phyloP scores from a whole-genome alignment of 2,797 vertebrate genomes.

The Sebastes jordani region DNA sequence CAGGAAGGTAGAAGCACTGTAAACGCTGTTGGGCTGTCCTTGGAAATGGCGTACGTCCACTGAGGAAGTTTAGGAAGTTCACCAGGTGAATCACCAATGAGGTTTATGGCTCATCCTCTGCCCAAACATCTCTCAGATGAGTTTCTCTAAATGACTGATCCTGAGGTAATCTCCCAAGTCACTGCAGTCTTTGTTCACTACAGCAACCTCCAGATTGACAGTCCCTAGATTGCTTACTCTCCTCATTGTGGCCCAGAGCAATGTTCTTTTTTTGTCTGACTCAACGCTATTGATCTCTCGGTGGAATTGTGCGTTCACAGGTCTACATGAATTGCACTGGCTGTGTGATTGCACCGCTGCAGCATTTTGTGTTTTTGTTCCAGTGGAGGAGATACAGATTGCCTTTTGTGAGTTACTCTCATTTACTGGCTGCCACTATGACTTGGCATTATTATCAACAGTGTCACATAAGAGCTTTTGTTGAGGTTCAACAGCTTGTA shows the following conservation, averaged over 20 bases:
- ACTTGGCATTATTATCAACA: conserved; percentile 32
- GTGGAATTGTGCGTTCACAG: conserved; percentile 54
- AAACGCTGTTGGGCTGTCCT: conserved; percentile 25
- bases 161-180: conserved; percentile 40
- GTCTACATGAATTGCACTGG: conserved; percentile 42
- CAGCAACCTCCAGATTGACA: conserved; percentile 47
- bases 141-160: conserved; percentile 40
- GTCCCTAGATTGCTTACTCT: conserved; percentile 50
- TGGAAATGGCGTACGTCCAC: conserved; percentile 1
- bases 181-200: conserved; percentile 52
- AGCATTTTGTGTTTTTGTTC: conserved; percentile 44
- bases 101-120: conserved; percentile 7
- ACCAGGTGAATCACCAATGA: conserved; percentile 28
- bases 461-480: conserved; percentile 4
- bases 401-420: conserved; percentile 44
- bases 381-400: conserved; percentile 49
- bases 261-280: conserved; percentile 58
- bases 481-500: conserved; percentile 13
- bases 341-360: conserved; percentile 44
- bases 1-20: conserved; percentile 23
- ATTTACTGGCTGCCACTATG: conserved; percentile 28
- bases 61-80: conserved; percentile 9
- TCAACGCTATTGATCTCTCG: conserved; percentile 65
- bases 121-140: conserved; percentile 20
- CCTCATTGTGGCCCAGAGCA: conserved; percentile 47